Evolutionary conservation across 2,113 vertebrate species (phyloP), one percentile per base, ranked within the genome.

Genomic region (Asarcornis scutulata): DNA sequence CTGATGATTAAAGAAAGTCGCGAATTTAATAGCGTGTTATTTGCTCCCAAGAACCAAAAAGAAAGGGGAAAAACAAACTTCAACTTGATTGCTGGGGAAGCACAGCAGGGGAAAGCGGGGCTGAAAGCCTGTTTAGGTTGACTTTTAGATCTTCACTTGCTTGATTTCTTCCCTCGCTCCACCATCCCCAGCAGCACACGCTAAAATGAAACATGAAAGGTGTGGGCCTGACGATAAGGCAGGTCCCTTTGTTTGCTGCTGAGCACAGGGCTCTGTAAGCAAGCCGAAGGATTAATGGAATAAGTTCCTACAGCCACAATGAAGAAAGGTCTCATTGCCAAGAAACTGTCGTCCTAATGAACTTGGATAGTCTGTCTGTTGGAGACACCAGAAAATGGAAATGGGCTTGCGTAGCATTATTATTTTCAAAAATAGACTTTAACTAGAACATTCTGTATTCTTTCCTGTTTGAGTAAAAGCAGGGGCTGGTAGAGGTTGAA

Each of bases 401-500:
- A 59, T 94, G 50, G 71, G 84, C 84, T 95, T 79, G 80, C 64
- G 27, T 83, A 50, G 83, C 84, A 96, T 97, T 96, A 88, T 95
- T 91, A 95, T 94, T 88, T 26, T 94, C 90, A 91, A 97, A 95
- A 97, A 95, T 90, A 92, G 93, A 71, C 75, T 94, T 96, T 95
- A 96, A 96, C 84, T 95, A 77, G 89, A 96, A 95, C 86, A 88
- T 95, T 83, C 89, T 97, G 96, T 91, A 89, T 93, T 95, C 94
- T 94, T 89, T 94, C 91, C 93, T 95, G 75, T 95, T 93, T 93
- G 96, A 97, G 93, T 95, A 77, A 95, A 95, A 97, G 88, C 91
- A 97, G 96, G 89, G 95, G 95, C 86, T 94, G 93, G 88, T 83
- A 69, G 95, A 97, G 97, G 89, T 96, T 95, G 91, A 96, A 97